Base-by-base conservation (phyloP, 2,888 invertebrate species). In the Mycalesis mineus region DNA sequence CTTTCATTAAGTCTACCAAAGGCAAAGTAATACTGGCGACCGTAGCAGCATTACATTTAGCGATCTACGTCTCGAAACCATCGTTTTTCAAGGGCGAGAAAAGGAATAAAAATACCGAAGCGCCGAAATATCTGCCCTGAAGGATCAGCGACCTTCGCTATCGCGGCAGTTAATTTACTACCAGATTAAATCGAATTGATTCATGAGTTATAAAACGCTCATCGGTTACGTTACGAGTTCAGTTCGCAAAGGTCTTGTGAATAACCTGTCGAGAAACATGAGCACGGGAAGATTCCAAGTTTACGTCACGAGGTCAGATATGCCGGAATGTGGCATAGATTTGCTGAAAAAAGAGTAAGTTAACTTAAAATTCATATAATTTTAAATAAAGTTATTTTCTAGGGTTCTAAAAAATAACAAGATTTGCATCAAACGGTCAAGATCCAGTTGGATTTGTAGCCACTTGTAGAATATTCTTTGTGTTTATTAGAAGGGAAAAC, bases 341-440 rank as follows among this genome's bases (percentile, higher is more conserved):
- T 72, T 94, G 54, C 80, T 95, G 8, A 84, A 86, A 71, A 82
- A 92, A 77, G 86, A 91, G 94, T 94, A 82, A 91, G 92, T 90
- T 31, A n/a, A n/a, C n/a, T n/a, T n/a, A n/a, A n/a, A n/a, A n/a
- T n/a, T n/a, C n/a, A n/a, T n/a, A n/a, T n/a, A n/a, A n/a, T n/a
- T n/a, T n/a, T n/a, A n/a, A n/a, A n/a, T n/a, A n/a, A n/a, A n/a
- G n/a, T n/a, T n/a, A n/a, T n/a, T n/a, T n/a, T n/a, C n/a, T n/a
- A n/a, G n/a, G n/a, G n/a, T n/a, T n/a, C n/a, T n/a, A n/a, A n/a
- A n/a, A n/a, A n/a, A n/a, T n/a, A n/a, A n/a, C n/a, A n/a, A n/a
- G n/a, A n/a, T n/a, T n/a, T n/a, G n/a, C n/a, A n/a, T n/a, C n/a
- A n/a, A n/a, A n/a, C n/a, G n/a, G n/a, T n/a, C n/a, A n/a, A n/a